Evolutionary conservation across 2,888 invertebrate genomes (phyloP), one percentile per base, ranked within the genome.

Genomic region (Pandemis cinnamomeana): DNA sequence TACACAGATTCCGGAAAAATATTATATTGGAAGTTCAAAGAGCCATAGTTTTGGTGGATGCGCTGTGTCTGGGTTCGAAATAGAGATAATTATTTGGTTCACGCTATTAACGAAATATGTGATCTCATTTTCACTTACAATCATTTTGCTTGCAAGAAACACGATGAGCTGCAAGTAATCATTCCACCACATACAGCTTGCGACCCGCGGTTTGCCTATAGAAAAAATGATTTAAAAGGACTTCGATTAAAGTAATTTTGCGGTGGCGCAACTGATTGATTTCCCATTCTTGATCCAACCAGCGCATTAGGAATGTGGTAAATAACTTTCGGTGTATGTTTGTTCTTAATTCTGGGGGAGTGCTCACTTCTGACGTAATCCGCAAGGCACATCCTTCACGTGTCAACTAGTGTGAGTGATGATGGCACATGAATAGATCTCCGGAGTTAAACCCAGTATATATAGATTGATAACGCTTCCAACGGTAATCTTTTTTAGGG

Each of bases 401-500:
- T 62, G 67, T 72, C 72, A 72, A 55, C 67, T 62, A 63, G 44
- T 42, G 36, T 67, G 72, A 67, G 62, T 67, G 67, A 72, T 72
- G 71, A 67, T 61, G 41, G n/a, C 51, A 41, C 61, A 62, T 67
- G 67, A 72, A 67, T 72, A 15, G 71, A 72, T 41, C 51, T 53
- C 51, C 51, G 61, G n/a, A 27, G 36, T 27, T 67, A 67, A 60
- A 61, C 51, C 27, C 27, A 44, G 15, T 60, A 51, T 46, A 71
- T 51, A 71, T 60, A 67, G 66, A 72, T 67, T 72, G 71, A 72
- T 67, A 51, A 67, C 53, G 20, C 20, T 62, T 7, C n/a, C 7
- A 48, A 67, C n/a, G 48, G 8, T 58, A 46, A 42, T 55, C 48
- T 61, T 48, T 60, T 48, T 67, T 42, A 60, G n/a, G 11, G n/a